These are phyloP conservation scores for Bungarus multicinctus DNA, from an alignment of 2,113 vertebrate species.

Conservation along the genomic window DNA sequence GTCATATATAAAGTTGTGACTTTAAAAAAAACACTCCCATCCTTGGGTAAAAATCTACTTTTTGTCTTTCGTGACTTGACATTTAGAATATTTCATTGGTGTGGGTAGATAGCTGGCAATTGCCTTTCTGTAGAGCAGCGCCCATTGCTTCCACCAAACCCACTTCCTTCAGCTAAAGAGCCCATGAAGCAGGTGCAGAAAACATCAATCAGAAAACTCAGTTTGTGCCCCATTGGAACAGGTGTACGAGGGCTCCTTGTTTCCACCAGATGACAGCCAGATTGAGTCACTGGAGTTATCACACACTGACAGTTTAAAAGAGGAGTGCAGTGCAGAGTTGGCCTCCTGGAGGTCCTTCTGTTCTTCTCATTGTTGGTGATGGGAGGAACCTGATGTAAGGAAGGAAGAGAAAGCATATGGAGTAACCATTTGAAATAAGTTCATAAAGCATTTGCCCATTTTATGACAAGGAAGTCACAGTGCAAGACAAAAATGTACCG, in stretches of 20 bases:
- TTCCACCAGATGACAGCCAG: constrained; percentile 16
- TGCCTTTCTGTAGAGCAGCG: constrained; percentile 37
- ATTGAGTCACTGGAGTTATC: not conserved
- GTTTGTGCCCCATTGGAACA: constrained; percentile 61
- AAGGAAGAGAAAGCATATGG: not conserved
- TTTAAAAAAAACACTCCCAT: not conserved
- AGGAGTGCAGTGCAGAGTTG: fast-evolving
- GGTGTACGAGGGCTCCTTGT: constrained; percentile 50
- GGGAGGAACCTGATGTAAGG: not conserved
- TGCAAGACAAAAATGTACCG: not conserved
- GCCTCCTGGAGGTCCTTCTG: fast-evolving
- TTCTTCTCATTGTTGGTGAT: not conserved
- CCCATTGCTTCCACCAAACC: constrained; percentile 45
- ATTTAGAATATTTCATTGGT: constrained; percentile 41
- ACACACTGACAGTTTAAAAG: fast-evolving
- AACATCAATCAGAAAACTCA: constrained; percentile 66
- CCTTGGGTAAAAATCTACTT: constrained; percentile 40
- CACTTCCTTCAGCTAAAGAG: constrained; percentile 70
- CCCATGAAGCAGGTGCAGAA: constrained; percentile 52
- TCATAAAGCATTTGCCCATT: not conserved
- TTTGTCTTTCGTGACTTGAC: constrained; percentile 4
- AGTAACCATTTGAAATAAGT: not conserved
- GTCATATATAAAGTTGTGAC: not conserved
- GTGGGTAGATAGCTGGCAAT: constrained; percentile 35
- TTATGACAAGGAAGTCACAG: not conserved